These are phyloP conservation scores for Opisthograptis luteolata DNA, from an alignment of 2,888 invertebrate species.

Conservation along the genomic window DNA sequence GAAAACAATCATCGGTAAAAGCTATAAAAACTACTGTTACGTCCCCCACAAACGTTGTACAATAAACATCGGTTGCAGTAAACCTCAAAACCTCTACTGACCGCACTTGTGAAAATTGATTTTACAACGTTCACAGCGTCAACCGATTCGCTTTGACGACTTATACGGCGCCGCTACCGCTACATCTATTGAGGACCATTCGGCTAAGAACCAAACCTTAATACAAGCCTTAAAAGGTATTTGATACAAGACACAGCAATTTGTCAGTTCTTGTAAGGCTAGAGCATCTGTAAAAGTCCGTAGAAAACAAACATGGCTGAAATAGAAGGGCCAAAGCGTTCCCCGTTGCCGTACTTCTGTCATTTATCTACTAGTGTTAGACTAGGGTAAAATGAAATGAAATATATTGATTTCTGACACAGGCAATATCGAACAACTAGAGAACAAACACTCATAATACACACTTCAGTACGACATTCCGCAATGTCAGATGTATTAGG, in stretches of 20 bases:
- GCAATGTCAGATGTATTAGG: no score
- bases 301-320: constrained; percentile 16
- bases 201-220: constrained; percentile 5
- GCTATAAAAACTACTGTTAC: constrained; percentile 1
- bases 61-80: constrained; percentile 5
- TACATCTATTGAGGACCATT: constrained; percentile 8
- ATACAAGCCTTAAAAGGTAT: constrained; percentile 5
- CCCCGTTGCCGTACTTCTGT: constrained; percentile 19
- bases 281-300: constrained; percentile 12
- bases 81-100: constrained; percentile 8
- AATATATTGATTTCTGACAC: no score
- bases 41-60: neutral
- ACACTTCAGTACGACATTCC: no score
- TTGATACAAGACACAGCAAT: constrained; percentile 15
- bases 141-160: constrained; percentile 19
- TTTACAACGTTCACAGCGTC: neutral
- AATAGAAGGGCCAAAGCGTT: constrained; percentile 11
- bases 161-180: constrained; percentile 29
- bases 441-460: no score
- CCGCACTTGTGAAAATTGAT: constrained; percentile 10
- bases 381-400: no score
- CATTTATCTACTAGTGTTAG: neutral
- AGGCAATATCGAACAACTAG: no score
- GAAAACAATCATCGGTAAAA: neutral
- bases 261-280: constrained; percentile 15